phyloP scores from a whole-genome alignment of 2,888 invertebrate species.

The Clitarchus hookeri region DNA sequence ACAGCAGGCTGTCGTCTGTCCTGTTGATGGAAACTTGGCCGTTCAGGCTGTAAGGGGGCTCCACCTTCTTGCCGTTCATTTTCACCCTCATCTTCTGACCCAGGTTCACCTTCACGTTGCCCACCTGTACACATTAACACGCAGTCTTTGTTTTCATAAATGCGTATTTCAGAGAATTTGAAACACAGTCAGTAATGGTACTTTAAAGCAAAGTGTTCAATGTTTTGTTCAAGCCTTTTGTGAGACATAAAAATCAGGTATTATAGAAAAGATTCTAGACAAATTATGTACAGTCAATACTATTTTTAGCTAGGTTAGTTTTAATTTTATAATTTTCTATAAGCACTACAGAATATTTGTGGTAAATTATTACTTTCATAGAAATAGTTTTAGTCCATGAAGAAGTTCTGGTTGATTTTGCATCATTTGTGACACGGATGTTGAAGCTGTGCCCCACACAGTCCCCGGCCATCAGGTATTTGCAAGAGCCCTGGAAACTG shows the following conservation, averaged over 20 bases:
- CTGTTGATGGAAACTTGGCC: constrained; percentile 56
- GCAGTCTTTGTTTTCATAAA: too few species aligned
- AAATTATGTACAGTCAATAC: not conserved
- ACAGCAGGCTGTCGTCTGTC: constrained; percentile 68
- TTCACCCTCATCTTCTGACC: constrained; percentile 86
- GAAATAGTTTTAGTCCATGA: constrained; percentile 91
- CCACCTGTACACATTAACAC: constrained; percentile 53
- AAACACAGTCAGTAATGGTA: too few species aligned
- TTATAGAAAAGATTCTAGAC: not conserved
- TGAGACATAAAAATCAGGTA: too few species aligned
- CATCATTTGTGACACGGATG: constrained; percentile 88
- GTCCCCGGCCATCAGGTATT: constrained; percentile 86
- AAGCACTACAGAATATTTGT: not conserved
- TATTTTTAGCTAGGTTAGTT: not conserved
- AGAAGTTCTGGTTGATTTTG: constrained; percentile 77
- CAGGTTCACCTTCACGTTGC: constrained; percentile 76
- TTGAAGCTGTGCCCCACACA: constrained; percentile 79
- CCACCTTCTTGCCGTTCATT: constrained; percentile 77
- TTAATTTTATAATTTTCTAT: not conserved
- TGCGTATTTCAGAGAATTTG: too few species aligned
- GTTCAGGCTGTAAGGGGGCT: constrained; percentile 66
- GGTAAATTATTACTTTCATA: constrained; percentile 61
- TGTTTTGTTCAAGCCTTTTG: too few species aligned
- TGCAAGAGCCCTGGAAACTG: constrained; percentile 92
- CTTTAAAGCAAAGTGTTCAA: too few species aligned